Conservation (phyloP, 2,888 invertebrate genomes). For the Athalia circularis region DNA sequence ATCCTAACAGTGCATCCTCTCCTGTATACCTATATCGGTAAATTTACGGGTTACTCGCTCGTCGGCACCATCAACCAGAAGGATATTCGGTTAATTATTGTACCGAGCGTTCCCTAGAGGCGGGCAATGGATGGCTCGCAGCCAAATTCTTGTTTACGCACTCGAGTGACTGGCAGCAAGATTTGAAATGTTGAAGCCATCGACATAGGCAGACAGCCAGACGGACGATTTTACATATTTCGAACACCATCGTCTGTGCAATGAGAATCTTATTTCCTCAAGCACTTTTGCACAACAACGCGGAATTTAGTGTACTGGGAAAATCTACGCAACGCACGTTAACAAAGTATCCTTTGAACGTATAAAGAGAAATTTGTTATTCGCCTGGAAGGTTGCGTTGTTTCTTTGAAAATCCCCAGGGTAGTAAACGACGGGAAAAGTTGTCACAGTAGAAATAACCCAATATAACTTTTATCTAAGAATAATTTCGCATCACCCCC, state of each 20-base stretch:
- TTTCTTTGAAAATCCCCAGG: constrained; percentile 43
- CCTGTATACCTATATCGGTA: too few relatives aligned
- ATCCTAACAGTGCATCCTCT: too few relatives aligned
- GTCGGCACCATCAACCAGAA: too few relatives aligned
- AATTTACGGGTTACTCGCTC: too few relatives aligned
- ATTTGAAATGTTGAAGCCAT: too few relatives aligned
- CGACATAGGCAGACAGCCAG: too few relatives aligned
- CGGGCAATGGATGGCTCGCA: constrained; percentile 27
- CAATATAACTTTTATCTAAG: constrained; percentile 44
- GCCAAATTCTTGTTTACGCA: constrained; percentile 35
- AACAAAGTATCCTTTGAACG: background rate
- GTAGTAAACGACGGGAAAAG: constrained; percentile 50
- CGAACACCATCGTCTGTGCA: too few relatives aligned
- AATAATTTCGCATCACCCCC: constrained; percentile 31
- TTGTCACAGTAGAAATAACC: constrained; percentile 38
- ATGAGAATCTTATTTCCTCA: too few relatives aligned
- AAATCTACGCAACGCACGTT: background rate
- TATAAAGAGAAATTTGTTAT: constrained; percentile 21
- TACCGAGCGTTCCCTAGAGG: background rate
- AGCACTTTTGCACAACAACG: too few relatives aligned
- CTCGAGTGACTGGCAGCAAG: background rate
- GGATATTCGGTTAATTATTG: constrained; percentile 21
- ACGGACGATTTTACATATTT: too few relatives aligned
- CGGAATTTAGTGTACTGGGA: too few relatives aligned
- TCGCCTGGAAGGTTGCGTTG: constrained; percentile 10